Conservation (phyloP, 1,140 invertebrate species). For the Panagrolaimus sp. region DNA sequence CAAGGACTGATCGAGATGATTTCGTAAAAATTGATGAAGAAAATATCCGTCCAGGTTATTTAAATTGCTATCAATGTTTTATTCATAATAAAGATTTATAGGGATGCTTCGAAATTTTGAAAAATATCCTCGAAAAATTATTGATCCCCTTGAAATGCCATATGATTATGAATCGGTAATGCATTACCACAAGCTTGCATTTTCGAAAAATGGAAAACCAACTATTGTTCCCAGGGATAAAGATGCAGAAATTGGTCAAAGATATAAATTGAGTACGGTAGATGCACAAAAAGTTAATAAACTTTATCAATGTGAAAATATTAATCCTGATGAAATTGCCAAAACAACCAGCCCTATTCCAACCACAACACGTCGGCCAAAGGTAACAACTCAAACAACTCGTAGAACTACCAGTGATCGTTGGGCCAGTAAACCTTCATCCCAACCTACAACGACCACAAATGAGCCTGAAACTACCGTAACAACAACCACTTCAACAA, state of each 20-base stretch:
- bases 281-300: slow-evolving; percentile 53
- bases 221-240: slow-evolving; percentile 53
- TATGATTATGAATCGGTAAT: slow-evolving; percentile 50
- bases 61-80: background rate
- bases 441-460: slow-evolving; percentile 21
- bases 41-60: slow-evolving; percentile 53
- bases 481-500: slow-evolving; percentile 23
- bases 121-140: slow-evolving; percentile 57
- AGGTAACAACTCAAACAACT: slow-evolving; percentile 28
- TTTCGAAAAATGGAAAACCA: slow-evolving; percentile 51
- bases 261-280: slow-evolving; percentile 54
- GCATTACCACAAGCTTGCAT: slow-evolving; percentile 58
- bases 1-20: slow-evolving; percentile 53
- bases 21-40: slow-evolving; percentile 55
- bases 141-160: slow-evolving; percentile 56
- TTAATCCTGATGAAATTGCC: background rate
- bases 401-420: slow-evolving; percentile 27
- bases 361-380: slow-evolving; percentile 19
- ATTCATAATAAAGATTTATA: slow-evolving; percentile 23
- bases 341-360: slow-evolving; percentile 12
- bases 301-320: slow-evolving; percentile 40
- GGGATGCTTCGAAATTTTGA: slow-evolving; percentile 58
- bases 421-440: slow-evolving; percentile 18
- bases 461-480: slow-evolving; percentile 22
- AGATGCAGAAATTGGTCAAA: slow-evolving; percentile 56